Percentiles rank a stretch among this genome's conserved stretches.
These are phyloP conservation scores for Gobio gobio DNA, from an alignment of 2,113 vertebrate species.

Conservation along the genomic window DNA sequence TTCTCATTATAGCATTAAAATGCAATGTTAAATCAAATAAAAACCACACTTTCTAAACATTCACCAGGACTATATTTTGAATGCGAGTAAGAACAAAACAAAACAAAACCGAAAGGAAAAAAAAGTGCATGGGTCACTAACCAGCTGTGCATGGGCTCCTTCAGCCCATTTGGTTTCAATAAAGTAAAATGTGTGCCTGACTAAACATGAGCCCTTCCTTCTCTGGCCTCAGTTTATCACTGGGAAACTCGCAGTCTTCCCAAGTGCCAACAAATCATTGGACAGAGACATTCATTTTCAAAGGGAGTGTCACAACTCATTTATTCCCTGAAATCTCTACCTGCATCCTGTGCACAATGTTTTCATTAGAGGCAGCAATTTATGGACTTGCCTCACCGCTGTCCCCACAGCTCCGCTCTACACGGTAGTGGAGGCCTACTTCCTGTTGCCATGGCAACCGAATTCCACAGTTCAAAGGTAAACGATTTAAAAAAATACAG, in stretches of 20 bases:
- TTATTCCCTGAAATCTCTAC: slow-evolving; percentile 83
- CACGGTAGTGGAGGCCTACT: slow-evolving; percentile 71
- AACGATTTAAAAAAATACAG: slow-evolving; percentile 72
- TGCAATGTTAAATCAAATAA: neutral
- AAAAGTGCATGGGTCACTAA: slow-evolving; percentile 25
- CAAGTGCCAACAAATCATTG: slow-evolving; percentile 68
- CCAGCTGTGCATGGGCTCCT: slow-evolving; percentile 42
- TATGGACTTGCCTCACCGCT: slow-evolving; percentile 74
- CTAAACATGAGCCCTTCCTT: slow-evolving; percentile 40
- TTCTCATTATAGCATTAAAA: slow-evolving; percentile 4
- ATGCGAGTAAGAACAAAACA: slow-evolving; percentile 1
- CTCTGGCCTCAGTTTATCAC: slow-evolving; percentile 73
- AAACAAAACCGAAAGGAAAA: slow-evolving; percentile 3
- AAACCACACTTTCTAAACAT: neutral
- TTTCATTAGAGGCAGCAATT: slow-evolving; percentile 85
- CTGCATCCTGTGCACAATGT: slow-evolving; percentile 81
- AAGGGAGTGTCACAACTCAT: slow-evolving; percentile 80
- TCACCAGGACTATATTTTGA: neutral
- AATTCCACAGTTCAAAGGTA: slow-evolving; percentile 82
- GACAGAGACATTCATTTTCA: slow-evolving; percentile 77
- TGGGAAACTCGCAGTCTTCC: slow-evolving; percentile 57
- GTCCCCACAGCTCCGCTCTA: slow-evolving; percentile 64
- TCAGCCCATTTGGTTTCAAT: slow-evolving; percentile 79
- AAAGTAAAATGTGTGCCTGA: slow-evolving; percentile 61
- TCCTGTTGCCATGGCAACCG: slow-evolving; percentile 85